phyloP scores from a whole-genome alignment of 2,797 vertebrate genomes.

The Neomorphus geoffroyi region DNA sequence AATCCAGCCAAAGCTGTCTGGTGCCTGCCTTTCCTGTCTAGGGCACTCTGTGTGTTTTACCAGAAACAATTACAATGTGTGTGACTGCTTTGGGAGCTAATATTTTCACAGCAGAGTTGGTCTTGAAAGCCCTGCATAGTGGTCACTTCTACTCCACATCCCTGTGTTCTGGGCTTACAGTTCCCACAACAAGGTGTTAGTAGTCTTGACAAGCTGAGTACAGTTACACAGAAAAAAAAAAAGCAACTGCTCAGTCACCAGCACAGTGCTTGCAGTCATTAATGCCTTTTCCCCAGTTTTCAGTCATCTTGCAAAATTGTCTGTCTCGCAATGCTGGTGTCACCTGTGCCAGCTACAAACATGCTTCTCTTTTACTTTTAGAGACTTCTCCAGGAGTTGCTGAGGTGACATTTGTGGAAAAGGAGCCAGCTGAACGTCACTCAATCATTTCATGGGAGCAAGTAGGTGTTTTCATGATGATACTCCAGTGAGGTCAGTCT shows the following conservation, averaged over 20 bases:
- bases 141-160: not conserved
- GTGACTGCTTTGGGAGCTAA: not conserved
- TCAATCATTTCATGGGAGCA: conserved; percentile 93
- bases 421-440: conserved; percentile 90
- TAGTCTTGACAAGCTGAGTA: not conserved
- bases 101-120: not conserved
- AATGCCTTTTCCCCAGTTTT: not conserved
- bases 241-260: not conserved
- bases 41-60: not conserved
- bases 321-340: not conserved
- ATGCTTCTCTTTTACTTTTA: conserved; percentile 52
- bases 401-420: conserved; percentile 88
- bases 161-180: conserved; percentile 14
- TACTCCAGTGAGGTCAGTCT: not conserved
- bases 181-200: not conserved
- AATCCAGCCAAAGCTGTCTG: not conserved
- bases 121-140: conserved; percentile 15
- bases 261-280: not conserved
- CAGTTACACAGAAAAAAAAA: not conserved
- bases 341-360: not conserved
- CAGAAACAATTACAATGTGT: not conserved
- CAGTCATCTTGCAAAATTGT: not conserved
- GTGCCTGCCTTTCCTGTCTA: conserved; percentile 18
- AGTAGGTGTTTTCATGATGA: conserved; percentile 70
- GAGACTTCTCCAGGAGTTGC: conserved; percentile 91